Evolutionary conservation across 1,140 invertebrate species (phyloP).

Genomic region (Cydia pomonella): DNA sequence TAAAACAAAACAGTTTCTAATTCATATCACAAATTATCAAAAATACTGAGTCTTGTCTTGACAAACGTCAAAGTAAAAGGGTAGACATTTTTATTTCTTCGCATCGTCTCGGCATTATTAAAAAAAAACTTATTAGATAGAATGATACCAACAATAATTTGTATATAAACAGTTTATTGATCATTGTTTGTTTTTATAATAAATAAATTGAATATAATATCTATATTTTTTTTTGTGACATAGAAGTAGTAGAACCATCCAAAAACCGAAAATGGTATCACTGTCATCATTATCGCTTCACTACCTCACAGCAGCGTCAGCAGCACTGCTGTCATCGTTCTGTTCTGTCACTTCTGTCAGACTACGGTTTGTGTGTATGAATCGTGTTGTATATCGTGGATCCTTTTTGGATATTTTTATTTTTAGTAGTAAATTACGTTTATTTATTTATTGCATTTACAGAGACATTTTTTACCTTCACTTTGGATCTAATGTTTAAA

Average conservation of each 20-base stretch:
- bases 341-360: neutral
- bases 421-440: neutral
- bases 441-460: neutral
- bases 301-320: too few species aligned
- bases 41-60: conserved; percentile 25
- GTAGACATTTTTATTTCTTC: conserved; percentile 22
- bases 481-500: neutral
- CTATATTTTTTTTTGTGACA: too few species aligned
- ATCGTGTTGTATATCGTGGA: neutral
- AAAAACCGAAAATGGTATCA: conserved; percentile 2
- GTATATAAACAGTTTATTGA: neutral
- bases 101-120: neutral
- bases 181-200: neutral
- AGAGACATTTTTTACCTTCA: neutral
- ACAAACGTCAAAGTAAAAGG: conserved; percentile 28
- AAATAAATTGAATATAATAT: too few species aligned
- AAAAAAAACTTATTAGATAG: neutral
- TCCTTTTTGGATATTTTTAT: neutral
- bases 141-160: too few species aligned
- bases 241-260: neutral
- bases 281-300: neutral
- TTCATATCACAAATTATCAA: conserved; percentile 32
- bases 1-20: conserved; percentile 14
- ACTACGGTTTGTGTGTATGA: neutral
- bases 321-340: neutral